Evolutionary conservation across 2,888 invertebrate species (phyloP).

Genomic region (Orthonevra nobilis): DNA sequence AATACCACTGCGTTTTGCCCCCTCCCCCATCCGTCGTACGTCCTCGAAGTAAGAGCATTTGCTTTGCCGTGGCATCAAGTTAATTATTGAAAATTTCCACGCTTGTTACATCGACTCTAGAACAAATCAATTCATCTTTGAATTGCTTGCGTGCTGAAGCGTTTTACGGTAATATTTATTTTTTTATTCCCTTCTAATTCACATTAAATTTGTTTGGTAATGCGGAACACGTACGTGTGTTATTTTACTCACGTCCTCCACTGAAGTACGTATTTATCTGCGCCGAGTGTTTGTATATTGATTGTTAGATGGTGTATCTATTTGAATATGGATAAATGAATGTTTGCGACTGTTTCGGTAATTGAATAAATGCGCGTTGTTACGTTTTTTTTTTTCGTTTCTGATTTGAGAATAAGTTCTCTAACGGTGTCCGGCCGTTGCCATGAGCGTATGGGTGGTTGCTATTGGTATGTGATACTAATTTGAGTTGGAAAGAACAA

Average conservation of each 20-base stretch:
- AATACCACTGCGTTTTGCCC: slow-evolving; percentile 3
- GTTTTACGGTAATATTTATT: slow-evolving; percentile 66
- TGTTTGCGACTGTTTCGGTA: slow-evolving; percentile 53
- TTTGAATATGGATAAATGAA: slow-evolving; percentile 65
- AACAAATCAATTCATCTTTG: slow-evolving; percentile 71
- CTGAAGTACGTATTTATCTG: slow-evolving; percentile 67
- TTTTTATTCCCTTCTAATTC: slow-evolving; percentile 62
- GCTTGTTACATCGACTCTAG: slow-evolving; percentile 63
- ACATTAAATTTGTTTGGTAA: slow-evolving; percentile 53
- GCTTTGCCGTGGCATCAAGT: slow-evolving; percentile 28
- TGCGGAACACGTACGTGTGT: slow-evolving; percentile 57
- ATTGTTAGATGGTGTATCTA: slow-evolving; percentile 46
- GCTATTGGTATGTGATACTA: neutral
- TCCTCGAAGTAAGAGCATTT: neutral
- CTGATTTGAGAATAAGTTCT: slow-evolving; percentile 32
- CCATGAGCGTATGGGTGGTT: slow-evolving; percentile 5
- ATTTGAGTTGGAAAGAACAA: slow-evolving; percentile 1
- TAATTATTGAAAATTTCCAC: slow-evolving; percentile 68
- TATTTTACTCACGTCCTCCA: slow-evolving; percentile 66
- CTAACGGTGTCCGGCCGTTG: slow-evolving; percentile 40
- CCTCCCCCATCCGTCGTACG: neutral
- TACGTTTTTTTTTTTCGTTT: slow-evolving; percentile 16
- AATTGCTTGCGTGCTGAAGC: slow-evolving; percentile 69
- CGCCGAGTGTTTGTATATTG: slow-evolving; percentile 61
- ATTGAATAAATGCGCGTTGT: slow-evolving; percentile 54